Percentiles rank a stretch among this genome's conserved stretches.
phyloP scores from a whole-genome alignment of 2,797 vertebrate species.

The Sorex maritimensis region DNA sequence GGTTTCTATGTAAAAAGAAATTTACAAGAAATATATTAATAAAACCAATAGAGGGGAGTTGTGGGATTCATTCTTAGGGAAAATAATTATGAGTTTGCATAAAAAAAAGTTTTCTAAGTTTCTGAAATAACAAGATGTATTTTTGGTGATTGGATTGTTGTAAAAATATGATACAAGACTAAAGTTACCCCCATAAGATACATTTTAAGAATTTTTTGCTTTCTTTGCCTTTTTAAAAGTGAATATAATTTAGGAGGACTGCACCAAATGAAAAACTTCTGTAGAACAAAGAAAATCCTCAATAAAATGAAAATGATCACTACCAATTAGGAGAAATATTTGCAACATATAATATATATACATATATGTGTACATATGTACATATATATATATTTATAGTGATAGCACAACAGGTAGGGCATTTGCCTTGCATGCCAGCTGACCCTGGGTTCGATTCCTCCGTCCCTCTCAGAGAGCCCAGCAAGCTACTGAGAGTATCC shows the following conservation, averaged over 20 bases:
- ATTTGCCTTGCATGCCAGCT: too few relatives aligned
- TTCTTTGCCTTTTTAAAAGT: background rate
- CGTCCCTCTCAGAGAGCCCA: too few relatives aligned
- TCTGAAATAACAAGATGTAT: background rate
- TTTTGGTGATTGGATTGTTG: background rate
- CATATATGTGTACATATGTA: too few relatives aligned
- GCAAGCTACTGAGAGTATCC: too few relatives aligned
- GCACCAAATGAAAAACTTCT: background rate
- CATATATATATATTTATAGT: too few relatives aligned
- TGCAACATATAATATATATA: background rate
- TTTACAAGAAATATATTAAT: background rate
- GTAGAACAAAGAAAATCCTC: background rate
- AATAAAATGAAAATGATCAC: background rate
- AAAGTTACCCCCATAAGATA: background rate
- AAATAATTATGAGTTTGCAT: constrained; percentile 29
- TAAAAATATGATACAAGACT: background rate
- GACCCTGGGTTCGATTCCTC: too few relatives aligned
- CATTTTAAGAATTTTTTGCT: background rate
- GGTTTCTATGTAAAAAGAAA: constrained; percentile 39
- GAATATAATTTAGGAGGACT: background rate
- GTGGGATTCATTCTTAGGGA: background rate
- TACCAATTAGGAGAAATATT: background rate
- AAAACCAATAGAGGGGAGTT: background rate
- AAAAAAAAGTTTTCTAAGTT: background rate
- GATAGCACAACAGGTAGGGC: too few relatives aligned